Conservation (phyloP, 1,140 invertebrate genomes). For the Ruditapes philippinarum region DNA sequence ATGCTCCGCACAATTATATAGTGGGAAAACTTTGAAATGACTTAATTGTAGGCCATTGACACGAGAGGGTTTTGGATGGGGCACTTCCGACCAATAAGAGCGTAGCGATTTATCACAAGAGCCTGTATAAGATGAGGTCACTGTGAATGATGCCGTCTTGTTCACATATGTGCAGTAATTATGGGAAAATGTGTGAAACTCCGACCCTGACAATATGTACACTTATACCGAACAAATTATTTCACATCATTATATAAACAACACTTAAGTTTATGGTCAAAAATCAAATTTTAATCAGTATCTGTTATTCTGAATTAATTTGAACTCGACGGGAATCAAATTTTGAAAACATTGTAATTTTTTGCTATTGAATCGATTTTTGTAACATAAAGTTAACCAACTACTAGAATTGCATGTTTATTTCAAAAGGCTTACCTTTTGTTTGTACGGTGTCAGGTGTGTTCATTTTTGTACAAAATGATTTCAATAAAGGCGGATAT, state of each 20-base stretch:
- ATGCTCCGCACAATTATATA: not conserved
- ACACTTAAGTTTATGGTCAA: not conserved
- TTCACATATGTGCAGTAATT: conserved; percentile 44
- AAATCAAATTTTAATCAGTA: no score
- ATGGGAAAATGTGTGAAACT: conserved; percentile 56
- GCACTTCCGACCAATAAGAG: conserved; percentile 38
- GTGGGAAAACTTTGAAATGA: conserved; percentile 25
- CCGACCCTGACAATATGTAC: not conserved
- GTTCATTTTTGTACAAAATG: no score
- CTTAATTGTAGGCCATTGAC: conserved; percentile 23
- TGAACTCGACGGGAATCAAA: no score
- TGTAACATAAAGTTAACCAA: no score
- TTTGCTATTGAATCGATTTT: no score
- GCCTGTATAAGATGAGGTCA: conserved; percentile 23
- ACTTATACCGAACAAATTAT: not conserved
- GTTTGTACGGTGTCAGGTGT: no score
- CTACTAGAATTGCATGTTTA: no score
- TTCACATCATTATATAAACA: conserved; percentile 2
- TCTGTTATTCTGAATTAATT: no score
- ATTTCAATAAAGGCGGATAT: no score
- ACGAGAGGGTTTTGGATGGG: not conserved
- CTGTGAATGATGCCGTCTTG: not conserved
- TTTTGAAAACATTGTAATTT: no score
- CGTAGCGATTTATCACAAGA: conserved; percentile 6
- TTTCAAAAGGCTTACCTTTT: no score